Conservation (phyloP, 2,113 vertebrate species). For the Poeciliopsis prolifica region DNA sequence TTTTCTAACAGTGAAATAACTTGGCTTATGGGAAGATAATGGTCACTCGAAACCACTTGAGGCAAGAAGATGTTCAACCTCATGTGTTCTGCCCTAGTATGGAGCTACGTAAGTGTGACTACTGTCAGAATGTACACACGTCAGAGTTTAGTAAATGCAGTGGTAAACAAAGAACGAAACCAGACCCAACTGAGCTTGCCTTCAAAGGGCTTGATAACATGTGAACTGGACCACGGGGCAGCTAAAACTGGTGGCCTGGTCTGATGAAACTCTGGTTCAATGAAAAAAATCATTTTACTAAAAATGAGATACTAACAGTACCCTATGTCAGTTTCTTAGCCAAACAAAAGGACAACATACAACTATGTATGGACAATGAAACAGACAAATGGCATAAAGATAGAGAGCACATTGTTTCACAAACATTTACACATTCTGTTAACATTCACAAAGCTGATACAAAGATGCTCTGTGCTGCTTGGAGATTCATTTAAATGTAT, state of each 20-base stretch:
- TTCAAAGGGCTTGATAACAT: neutral
- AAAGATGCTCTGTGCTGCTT: conserved; percentile 45
- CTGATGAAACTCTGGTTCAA: neutral
- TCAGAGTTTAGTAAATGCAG: too few relatives aligned
- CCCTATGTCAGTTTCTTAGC: neutral
- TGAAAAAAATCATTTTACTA: neutral
- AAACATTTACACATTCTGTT: conserved; percentile 41
- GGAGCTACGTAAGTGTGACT: too few relatives aligned
- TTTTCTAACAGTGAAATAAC: neutral
- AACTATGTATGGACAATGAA: neutral
- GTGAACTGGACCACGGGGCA: neutral
- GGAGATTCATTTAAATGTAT: conserved; percentile 53
- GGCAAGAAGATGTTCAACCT: too few relatives aligned
- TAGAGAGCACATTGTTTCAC: conserved; percentile 12
- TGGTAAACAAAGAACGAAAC: too few relatives aligned
- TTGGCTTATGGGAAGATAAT: too few relatives aligned
- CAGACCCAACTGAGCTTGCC: neutral
- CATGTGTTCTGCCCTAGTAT: too few relatives aligned
- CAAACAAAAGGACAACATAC: conserved; percentile 15
- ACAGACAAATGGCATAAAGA: neutral
- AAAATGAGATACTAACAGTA: neutral
- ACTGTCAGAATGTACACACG: too few relatives aligned
- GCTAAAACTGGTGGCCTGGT: neutral
- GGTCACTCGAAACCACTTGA: too few relatives aligned
- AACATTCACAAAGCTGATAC: conserved; percentile 36